These are phyloP conservation scores for Heteromurus nitidus DNA, from an alignment of 2,888 invertebrate genomes.

Conservation along the genomic window DNA sequence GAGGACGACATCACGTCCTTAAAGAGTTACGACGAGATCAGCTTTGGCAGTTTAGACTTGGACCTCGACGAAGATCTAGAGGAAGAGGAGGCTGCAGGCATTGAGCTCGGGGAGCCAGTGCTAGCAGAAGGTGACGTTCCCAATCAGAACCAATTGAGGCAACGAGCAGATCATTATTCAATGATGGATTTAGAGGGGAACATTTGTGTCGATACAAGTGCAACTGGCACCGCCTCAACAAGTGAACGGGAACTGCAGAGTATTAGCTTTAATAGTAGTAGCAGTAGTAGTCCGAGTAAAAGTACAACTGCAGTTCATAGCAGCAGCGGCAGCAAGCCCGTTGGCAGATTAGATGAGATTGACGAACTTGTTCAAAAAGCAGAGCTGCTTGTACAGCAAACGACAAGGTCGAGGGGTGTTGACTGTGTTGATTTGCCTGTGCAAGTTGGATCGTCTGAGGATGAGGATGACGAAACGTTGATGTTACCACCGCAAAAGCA, in stretches of 20 bases:
- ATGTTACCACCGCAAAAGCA: slow-evolving; percentile 56
- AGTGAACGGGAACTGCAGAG: slow-evolving; percentile 33
- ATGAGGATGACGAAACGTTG: slow-evolving; percentile 67
- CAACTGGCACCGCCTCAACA: not conserved
- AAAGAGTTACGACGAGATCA: slow-evolving; percentile 70
- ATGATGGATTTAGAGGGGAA: slow-evolving; percentile 59
- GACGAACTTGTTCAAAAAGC: slow-evolving; percentile 73
- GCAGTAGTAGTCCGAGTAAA: slow-evolving; percentile 13
- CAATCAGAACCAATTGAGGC: slow-evolving; percentile 32
- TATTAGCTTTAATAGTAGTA: slow-evolving; percentile 10
- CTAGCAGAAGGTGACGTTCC: slow-evolving; percentile 13
- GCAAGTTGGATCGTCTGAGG: slow-evolving; percentile 64
- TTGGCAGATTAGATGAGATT: slow-evolving; percentile 68
- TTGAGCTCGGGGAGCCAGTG: slow-evolving; percentile 26
- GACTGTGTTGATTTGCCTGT: slow-evolving; percentile 63
- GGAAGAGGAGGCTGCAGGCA: slow-evolving; percentile 43
- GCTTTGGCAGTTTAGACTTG: slow-evolving; percentile 71
- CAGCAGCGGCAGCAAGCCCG: slow-evolving; percentile 50
- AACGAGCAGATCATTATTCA: slow-evolving; percentile 40
- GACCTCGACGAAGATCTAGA: slow-evolving; percentile 67
- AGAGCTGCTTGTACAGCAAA: slow-evolving; percentile 69
- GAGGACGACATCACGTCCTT: slow-evolving; percentile 66
- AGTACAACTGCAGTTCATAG: slow-evolving; percentile 43
- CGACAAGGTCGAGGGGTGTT: slow-evolving; percentile 68
- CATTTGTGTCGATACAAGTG: slow-evolving; percentile 8